Base-by-base conservation (phyloP, 2,113 vertebrate species). In the Phrynocephalus versicolor region DNA sequence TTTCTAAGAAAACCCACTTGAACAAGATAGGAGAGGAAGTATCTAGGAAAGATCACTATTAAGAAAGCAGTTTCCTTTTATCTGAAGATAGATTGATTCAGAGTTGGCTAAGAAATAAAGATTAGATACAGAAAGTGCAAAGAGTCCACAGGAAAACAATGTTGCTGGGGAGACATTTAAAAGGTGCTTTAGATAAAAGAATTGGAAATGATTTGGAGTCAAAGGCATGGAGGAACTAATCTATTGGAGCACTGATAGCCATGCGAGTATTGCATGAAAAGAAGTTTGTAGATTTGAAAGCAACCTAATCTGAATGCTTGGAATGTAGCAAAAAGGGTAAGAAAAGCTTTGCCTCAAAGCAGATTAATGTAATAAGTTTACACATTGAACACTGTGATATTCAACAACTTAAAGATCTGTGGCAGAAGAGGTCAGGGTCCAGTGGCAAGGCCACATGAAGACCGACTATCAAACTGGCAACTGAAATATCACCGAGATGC, bases 1-100 rank as follows among this genome's bases (percentile, higher is more conserved):
- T 33, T 77, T 86, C 85, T 79, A 62, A 27, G 82, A 87, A 60
- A 62, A 19, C 21, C 41, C 72, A 35, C 13, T 58, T 85, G 82
- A 55, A 79, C 39, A 71, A 85, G 35, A 55, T 0, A 4, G 23
- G 35, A 74, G 65, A 85, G 72, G 9, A 35, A 39, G 15, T 13
- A 77, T 33, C 19, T 15, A 14, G 1, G 58, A 87, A 88, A 65
- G 82, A 83, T 69, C 70, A 81, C 0, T 55, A 27, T 65, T 33
- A 33, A 35, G 57, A 78, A 82, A 82, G 58, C 33, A 78, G 18
- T n/a, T 71, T 78, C 71, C 51, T 58, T 77, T 58, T 23, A n/a
- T 7, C 12, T 0, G 0, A 71, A 35, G 57, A 65, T 73, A 74
- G 65, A 45, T 65, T 64, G 0, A 82, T 60, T 39, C 87, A 81